Evolutionary conservation across 2,797 vertebrate species (phyloP).

Genomic region (Gallinago nigripennis): DNA sequence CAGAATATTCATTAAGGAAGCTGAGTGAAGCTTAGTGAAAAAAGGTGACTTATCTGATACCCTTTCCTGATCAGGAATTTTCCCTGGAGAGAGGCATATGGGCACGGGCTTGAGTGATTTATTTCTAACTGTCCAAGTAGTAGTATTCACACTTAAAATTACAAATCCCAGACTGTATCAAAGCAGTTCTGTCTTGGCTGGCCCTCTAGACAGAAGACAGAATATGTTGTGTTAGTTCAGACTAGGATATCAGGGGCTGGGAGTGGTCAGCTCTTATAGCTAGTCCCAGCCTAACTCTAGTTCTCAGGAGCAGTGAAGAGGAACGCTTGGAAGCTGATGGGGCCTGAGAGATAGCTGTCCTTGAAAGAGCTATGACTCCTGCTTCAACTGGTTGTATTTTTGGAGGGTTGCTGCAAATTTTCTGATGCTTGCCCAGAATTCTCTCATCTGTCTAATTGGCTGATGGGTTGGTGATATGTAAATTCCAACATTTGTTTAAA

Average conservation of each 20-base stretch:
- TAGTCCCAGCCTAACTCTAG: background rate
- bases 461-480: background rate
- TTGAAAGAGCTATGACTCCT: background rate
- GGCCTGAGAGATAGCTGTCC: background rate
- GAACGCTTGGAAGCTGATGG: background rate
- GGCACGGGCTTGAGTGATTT: background rate
- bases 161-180: background rate
- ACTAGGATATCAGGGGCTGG: background rate
- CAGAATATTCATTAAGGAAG: background rate
- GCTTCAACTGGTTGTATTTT: background rate
- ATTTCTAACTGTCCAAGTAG: background rate
- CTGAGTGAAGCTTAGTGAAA: background rate
- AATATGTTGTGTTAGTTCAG: background rate
- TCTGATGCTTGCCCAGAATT: background rate
- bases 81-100: background rate
- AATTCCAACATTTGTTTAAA: slow-evolving; percentile 29
- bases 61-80: background rate
- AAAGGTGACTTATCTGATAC: background rate
- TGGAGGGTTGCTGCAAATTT: background rate
- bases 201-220: background rate
- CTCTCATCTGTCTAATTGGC: background rate
- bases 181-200: background rate
- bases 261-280: background rate
- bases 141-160: background rate
- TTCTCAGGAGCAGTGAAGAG: background rate